Percentiles rank a stretch among this genome's conserved stretches.
Evolutionary conservation across 2,797 vertebrate species (phyloP).

Genomic region (Epinephelus malabaricus): DNA sequence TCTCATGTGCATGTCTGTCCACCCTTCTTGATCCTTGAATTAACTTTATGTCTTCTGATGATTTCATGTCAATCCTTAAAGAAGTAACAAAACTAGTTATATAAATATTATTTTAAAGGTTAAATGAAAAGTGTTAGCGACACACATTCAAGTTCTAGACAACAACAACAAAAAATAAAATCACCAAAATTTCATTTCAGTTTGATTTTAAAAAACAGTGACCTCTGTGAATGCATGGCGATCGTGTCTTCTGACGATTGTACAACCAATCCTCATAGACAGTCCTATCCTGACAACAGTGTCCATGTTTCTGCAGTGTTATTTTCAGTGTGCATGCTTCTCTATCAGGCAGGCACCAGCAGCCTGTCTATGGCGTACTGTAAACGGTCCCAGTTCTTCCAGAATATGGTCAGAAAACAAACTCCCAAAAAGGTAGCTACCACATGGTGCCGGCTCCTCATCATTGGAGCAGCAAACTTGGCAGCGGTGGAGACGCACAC

Average conservation of each 20-base stretch:
- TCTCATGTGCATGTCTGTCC: conserved; percentile 26
- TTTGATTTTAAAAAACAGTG: conserved; percentile 49
- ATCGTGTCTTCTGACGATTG: conserved; percentile 71
- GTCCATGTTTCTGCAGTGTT: conserved; percentile 13
- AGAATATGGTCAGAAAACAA: conserved; percentile 91
- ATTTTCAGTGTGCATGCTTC: conserved; percentile 12
- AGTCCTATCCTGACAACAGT: conserved; percentile 41
- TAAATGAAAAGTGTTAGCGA: conserved; percentile 56
- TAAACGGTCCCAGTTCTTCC: conserved; percentile 95
- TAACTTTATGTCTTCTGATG: conserved; percentile 10
- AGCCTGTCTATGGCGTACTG: conserved; percentile 85
- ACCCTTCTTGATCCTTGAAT: conserved; percentile 32
- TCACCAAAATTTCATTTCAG: conserved; percentile 42
- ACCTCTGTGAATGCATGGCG: conserved; percentile 33
- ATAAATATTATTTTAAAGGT: conserved; percentile 57
- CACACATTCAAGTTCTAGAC: conserved; percentile 67
- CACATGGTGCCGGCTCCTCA: conserved; percentile 93
- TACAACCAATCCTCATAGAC: conserved; percentile 81
- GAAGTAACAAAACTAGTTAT: conserved; percentile 44
- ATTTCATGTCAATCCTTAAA: conserved; percentile 31
- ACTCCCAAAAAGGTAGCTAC: conserved; percentile 89
- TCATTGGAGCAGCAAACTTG: conserved; percentile 94
- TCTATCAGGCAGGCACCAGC: conserved; percentile 88
- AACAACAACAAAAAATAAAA: conserved; percentile 14
- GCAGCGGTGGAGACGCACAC: conserved; percentile 97